Evolutionary conservation across 2,888 invertebrate species (phyloP), one percentile per base, ranked within the genome.

Genomic region (Leucophenga maculata): DNA sequence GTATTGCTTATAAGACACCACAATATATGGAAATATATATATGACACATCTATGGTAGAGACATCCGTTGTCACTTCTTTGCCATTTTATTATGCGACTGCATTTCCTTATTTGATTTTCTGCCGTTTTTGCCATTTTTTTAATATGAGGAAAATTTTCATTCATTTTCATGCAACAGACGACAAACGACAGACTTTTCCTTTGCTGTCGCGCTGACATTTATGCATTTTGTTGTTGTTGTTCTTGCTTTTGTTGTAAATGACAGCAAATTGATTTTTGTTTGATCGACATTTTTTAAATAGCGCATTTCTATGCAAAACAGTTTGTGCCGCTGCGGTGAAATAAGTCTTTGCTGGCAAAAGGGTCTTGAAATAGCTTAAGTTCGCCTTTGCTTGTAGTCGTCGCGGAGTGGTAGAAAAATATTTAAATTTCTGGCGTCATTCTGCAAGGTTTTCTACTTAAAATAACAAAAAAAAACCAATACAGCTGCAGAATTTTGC

Each of bases 271-370:
- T 82, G 75, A 85, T 83, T 82, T 70, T 74, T 67, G 64, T 69
- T 74, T 69, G 73, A 74, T 77, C 73, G 75, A 72, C 74, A 77
- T 71, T 69, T 71, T 72, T 67, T 71, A 75, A 82, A 85, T 81
- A 84, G 83, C 72, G 76, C 77, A 85, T 82, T 82, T 82, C 74
- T 78, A 82, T 85, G 85, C 82, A 72, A 26, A 74, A 70, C 76
- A 72, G 73, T 74, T 39, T 11, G 1, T 8, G 50, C 3, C 39
- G 8, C 8, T 39, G 39, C 39, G 8, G 39, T 11, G 8, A 39
- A 6, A 39, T 39, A 39, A 39, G 39, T 39, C 39, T 39, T 39
- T 8, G 39, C 39, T 39, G 8, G 11, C 3, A 39, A 11, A 39
- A 11, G 39, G 39, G 9, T 39, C 3, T 8, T 39, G 9, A 39